These are phyloP conservation scores for Leptocoma aspasia DNA, from an alignment of 2,113 vertebrate species.

Conservation along the genomic window DNA sequence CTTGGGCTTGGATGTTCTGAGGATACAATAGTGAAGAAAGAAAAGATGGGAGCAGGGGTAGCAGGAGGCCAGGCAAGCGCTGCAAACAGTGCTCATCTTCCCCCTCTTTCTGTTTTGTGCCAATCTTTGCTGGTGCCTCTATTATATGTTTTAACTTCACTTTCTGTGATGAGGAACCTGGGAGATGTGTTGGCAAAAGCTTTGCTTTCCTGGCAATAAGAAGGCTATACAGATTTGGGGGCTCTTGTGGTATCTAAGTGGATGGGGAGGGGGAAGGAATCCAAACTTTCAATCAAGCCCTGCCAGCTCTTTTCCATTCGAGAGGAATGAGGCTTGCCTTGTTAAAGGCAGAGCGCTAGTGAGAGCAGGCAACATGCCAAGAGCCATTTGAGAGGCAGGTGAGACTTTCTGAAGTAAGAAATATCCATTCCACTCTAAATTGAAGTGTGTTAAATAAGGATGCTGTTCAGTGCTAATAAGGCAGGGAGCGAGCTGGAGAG, in stretches of 20 bases:
- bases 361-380: slow-evolving; percentile 45
- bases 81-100: not conserved
- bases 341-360: slow-evolving; percentile 31
- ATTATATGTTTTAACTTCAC: slow-evolving; percentile 39
- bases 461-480: slow-evolving; percentile 57
- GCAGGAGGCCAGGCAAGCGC: slow-evolving; percentile 12
- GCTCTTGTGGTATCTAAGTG: slow-evolving; percentile 56
- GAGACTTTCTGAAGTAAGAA: slow-evolving; percentile 69
- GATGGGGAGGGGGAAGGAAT: slow-evolving; percentile 44
- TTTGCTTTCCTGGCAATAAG: slow-evolving; percentile 54
- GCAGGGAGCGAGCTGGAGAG: slow-evolving; percentile 40
- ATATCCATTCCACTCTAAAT: slow-evolving; percentile 66
- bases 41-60: slow-evolving; percentile 15
- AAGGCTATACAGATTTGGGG: slow-evolving; percentile 42
- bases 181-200: slow-evolving; percentile 33
- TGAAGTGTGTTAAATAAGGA: slow-evolving; percentile 65
- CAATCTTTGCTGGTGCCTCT: not conserved
- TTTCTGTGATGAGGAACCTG: slow-evolving; percentile 17
- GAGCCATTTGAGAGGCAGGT: slow-evolving; percentile 68
- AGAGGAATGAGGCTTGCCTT: slow-evolving; percentile 47
- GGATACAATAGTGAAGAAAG: not conserved
- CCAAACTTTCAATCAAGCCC: slow-evolving; percentile 64
- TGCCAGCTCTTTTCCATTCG: slow-evolving; percentile 55
- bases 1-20: slow-evolving; percentile 35
- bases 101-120: not conserved